Evolutionary conservation across 2,797 vertebrate genomes (phyloP).

Genomic region (Atherinosoma microstoma): DNA sequence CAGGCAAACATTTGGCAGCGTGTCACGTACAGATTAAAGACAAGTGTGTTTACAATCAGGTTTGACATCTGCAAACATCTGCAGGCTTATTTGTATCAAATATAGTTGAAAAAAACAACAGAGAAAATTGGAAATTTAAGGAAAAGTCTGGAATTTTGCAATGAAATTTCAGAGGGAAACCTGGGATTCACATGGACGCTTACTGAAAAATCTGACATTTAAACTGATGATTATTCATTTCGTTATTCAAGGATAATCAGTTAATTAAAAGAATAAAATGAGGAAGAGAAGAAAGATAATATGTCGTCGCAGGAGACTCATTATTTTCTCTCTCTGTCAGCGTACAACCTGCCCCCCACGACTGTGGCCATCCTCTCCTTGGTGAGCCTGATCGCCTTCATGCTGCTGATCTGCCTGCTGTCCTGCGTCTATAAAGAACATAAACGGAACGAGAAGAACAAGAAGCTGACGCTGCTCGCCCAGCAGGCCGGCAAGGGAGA

Average conservation of each 20-base stretch:
- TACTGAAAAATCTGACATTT: too few species aligned
- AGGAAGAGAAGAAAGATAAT: constrained; percentile 1
- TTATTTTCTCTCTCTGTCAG: constrained; percentile 49
- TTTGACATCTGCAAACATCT: too few species aligned
- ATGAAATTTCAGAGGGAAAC: too few species aligned
- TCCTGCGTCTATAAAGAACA: constrained; percentile 80
- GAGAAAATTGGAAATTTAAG: too few species aligned
- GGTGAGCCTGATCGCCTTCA: constrained; percentile 76
- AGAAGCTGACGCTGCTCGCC: constrained; percentile 75
- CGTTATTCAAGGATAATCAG: neutral
- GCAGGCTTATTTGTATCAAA: too few species aligned
- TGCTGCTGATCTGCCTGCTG: constrained; percentile 81
- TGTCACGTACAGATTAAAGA: too few species aligned
- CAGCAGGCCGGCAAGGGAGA: constrained; percentile 79
- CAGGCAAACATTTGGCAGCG: too few species aligned
- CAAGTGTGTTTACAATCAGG: too few species aligned
- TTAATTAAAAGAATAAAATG: constrained; percentile 2
- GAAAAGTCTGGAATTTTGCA: too few species aligned
- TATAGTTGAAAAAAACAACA: too few species aligned
- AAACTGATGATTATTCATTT: too few species aligned
- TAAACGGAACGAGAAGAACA: constrained; percentile 77
- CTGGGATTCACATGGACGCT: too few species aligned
- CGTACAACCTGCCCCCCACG: constrained; percentile 73
- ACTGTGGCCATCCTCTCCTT: constrained; percentile 75
- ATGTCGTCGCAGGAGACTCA: constrained; percentile 6